Percentiles rank a stretch among this genome's conserved stretches.
These are phyloP conservation scores for Pollenia griseotomentosa DNA, from an alignment of 2,888 invertebrate genomes.

Conservation along the genomic window DNA sequence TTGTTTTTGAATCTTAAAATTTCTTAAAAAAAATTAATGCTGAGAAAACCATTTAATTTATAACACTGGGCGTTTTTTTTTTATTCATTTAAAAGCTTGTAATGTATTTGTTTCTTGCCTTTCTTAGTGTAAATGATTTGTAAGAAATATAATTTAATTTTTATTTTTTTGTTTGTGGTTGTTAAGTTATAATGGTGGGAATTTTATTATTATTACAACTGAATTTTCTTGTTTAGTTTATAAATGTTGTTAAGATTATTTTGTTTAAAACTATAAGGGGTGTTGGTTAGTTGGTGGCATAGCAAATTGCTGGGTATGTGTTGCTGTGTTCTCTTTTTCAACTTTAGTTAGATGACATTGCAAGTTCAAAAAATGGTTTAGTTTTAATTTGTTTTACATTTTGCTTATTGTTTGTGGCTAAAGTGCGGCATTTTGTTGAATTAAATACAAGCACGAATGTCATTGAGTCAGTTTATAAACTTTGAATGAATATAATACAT, in stretches of 20 bases:
- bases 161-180: conserved; percentile 35
- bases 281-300: conserved; percentile 11
- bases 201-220: conserved; percentile 33
- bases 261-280: conserved; percentile 29
- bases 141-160: conserved; percentile 1
- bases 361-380: conserved; percentile 68
- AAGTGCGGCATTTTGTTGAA: conserved; percentile 40
- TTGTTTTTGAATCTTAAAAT: conserved; percentile 28
- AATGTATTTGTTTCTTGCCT: background rate
- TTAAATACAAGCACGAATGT: conserved; percentile 33
- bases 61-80: conserved; percentile 30
- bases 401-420: conserved; percentile 42
- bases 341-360: conserved; percentile 56
- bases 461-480: conserved; percentile 46
- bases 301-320: background rate
- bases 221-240: background rate
- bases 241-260: conserved; percentile 8
- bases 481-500: background rate
- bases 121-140: conserved; percentile 19
- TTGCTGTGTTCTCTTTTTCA: conserved; percentile 57
- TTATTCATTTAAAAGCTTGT: conserved; percentile 18
- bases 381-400: background rate
- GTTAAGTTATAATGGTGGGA: conserved; percentile 69
- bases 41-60: conserved; percentile 12
- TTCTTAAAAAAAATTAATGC: conserved; percentile 2